A percentile compares a stretch with the other conserved stretches of the same genome.
These are phyloP conservation scores for Campoletis sonorensis DNA, from an alignment of 1,140 invertebrate genomes.

Conservation along the genomic window DNA sequence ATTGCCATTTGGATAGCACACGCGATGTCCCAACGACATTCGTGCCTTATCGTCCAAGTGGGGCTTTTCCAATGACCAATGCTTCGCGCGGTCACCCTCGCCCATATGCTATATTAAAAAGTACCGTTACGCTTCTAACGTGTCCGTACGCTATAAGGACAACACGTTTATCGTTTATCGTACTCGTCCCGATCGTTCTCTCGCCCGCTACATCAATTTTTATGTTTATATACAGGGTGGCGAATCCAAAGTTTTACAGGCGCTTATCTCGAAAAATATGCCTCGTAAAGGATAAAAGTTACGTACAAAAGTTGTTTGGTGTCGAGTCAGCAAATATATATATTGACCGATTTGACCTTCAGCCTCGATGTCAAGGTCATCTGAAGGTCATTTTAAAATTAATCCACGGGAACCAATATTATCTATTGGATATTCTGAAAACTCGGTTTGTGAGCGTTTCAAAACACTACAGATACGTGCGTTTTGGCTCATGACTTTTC, in stretches of 20 bases:
- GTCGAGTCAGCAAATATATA: no score
- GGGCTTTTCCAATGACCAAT: slow-evolving; percentile 11
- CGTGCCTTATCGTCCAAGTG: slow-evolving; percentile 55
- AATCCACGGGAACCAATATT: no score
- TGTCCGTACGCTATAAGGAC: slow-evolving; percentile 9
- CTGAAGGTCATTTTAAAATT: no score
- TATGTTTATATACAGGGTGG: neutral
- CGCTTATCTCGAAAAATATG: no score
- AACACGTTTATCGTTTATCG: slow-evolving; percentile 24
- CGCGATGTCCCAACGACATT: slow-evolving; percentile 58
- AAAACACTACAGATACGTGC: no score
- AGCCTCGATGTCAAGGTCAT: no score
- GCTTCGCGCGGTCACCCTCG: slow-evolving; percentile 21
- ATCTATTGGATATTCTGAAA: no score
- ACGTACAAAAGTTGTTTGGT: neutral
- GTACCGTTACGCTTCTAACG: slow-evolving; percentile 49
- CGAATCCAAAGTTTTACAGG: no score
- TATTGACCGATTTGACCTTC: no score
- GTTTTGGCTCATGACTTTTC: no score
- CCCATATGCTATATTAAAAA: slow-evolving; percentile 50
- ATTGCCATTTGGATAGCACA: slow-evolving; percentile 50
- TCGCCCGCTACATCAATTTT: neutral
- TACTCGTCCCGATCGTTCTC: neutral
- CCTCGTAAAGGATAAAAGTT: neutral
- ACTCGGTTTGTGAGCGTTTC: no score